phyloP scores from a whole-genome alignment of 2,797 vertebrate species.

The Acanthurus lineatus region DNA sequence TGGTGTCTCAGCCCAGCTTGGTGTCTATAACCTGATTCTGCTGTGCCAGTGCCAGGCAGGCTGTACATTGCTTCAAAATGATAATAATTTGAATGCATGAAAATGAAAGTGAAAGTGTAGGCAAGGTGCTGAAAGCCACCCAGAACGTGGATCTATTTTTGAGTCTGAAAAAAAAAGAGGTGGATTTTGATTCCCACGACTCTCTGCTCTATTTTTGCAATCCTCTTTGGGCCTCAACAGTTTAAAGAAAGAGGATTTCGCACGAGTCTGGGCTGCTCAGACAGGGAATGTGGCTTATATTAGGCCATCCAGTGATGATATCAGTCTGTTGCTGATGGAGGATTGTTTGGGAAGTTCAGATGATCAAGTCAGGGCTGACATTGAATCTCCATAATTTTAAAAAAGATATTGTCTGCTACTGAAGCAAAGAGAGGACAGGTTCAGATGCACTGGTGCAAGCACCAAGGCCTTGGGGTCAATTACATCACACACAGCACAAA shows the following conservation, averaged over 20 bases:
- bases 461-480: slow-evolving; percentile 59
- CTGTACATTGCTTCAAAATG: neutral
- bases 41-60: slow-evolving; percentile 45
- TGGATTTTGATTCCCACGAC: slow-evolving; percentile 55
- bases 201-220: slow-evolving; percentile 65
- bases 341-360: neutral
- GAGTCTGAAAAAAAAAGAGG: slow-evolving; percentile 41
- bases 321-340: neutral
- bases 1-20: slow-evolving; percentile 43
- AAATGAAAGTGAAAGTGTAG: slow-evolving; percentile 42
- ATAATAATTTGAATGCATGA: slow-evolving; percentile 20
- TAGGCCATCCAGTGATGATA: slow-evolving; percentile 1
- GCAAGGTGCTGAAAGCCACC: slow-evolving; percentile 27
- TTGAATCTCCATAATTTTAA: neutral
- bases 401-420: slow-evolving; percentile 30
- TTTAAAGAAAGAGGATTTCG: slow-evolving; percentile 43
- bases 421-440: slow-evolving; percentile 17
- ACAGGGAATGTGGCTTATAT: neutral
- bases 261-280: slow-evolving; percentile 23
- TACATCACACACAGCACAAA: slow-evolving; percentile 60
- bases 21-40: slow-evolving; percentile 51
- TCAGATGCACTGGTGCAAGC: slow-evolving; percentile 45
- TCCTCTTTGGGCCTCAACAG: slow-evolving; percentile 30
- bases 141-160: slow-evolving; percentile 57
- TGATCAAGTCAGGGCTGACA: neutral